A percentile compares a stretch with the other conserved stretches of the same genome.
phyloP scores from a whole-genome alignment of 53 echinoderm and acorn worm genomes.

The Mesocentrotus franciscanus region DNA sequence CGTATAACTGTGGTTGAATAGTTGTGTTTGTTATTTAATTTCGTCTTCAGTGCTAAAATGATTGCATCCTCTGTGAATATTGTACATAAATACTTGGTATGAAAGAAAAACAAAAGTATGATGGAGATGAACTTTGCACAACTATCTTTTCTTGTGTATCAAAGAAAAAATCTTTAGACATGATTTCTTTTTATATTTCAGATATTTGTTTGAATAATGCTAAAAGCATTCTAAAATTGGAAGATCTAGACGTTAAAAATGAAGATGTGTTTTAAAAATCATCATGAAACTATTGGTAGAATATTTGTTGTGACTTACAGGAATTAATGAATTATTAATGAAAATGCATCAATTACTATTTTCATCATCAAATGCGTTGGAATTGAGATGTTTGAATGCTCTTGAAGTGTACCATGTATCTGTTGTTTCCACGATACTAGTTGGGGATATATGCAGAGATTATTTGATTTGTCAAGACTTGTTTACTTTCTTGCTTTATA shows the following conservation, averaged over 20 bases:
- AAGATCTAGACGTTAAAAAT: background rate
- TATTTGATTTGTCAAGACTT: background rate
- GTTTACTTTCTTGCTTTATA: background rate
- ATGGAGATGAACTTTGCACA: background rate
- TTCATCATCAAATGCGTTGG: background rate
- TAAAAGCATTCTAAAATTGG: background rate
- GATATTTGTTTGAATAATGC: background rate
- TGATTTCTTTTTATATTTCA: background rate
- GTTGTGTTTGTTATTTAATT: slow-evolving; percentile 38
- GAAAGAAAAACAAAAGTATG: background rate
- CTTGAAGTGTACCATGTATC: background rate
- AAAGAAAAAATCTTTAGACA: background rate
- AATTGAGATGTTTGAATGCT: background rate
- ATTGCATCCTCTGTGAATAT: background rate
- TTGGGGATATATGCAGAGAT: background rate
- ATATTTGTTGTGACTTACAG: background rate
- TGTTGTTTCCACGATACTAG: background rate
- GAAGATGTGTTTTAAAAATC: background rate
- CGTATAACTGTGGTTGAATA: background rate
- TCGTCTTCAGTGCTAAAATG: slow-evolving; percentile 30
- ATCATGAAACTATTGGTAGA: background rate
- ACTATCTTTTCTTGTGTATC: background rate
- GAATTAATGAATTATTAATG: background rate
- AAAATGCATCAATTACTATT: background rate
- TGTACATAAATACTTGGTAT: slow-evolving; percentile 38